Conservation (phyloP, 1,140 invertebrate species). For the Drosophila funebris region DNA sequence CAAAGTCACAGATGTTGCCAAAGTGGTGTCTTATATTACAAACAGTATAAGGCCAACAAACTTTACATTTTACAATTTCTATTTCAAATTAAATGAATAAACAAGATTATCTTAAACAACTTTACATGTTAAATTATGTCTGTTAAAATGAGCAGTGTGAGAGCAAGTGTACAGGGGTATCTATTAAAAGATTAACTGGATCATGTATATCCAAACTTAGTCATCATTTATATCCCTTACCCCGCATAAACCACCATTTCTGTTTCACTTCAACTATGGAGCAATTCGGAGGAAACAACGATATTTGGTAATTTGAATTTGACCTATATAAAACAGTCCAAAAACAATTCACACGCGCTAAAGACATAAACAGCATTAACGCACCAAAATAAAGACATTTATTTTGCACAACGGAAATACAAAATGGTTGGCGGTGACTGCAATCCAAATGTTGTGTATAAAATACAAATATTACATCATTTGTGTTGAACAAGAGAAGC, state of each 20-base stretch:
- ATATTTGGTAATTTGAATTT: constrained; percentile 42
- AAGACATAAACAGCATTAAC: constrained; percentile 35
- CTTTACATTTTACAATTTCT: neutral
- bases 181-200: neutral
- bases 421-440: constrained; percentile 30
- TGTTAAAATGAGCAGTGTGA: too few relatives aligned
- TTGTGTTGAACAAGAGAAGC: constrained; percentile 40
- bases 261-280: neutral
- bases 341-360: constrained; percentile 59
- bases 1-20: neutral
- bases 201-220: neutral
- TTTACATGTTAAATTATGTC: neutral
- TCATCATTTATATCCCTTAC: neutral
- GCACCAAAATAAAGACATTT: constrained; percentile 43
- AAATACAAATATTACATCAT: constrained; percentile 61
- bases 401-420: constrained; percentile 63
- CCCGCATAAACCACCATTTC: constrained; percentile 5
- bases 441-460: constrained; percentile 47
- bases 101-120: neutral
- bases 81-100: neutral
- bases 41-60: constrained; percentile 11
- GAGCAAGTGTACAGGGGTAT: too few relatives aligned
- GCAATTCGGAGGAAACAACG: constrained; percentile 4
- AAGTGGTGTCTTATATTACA: neutral
- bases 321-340: constrained; percentile 49